Base-by-base conservation (phyloP, 92 coral and sea anemone species). In the Umimayanthus chanpuru region DNA sequence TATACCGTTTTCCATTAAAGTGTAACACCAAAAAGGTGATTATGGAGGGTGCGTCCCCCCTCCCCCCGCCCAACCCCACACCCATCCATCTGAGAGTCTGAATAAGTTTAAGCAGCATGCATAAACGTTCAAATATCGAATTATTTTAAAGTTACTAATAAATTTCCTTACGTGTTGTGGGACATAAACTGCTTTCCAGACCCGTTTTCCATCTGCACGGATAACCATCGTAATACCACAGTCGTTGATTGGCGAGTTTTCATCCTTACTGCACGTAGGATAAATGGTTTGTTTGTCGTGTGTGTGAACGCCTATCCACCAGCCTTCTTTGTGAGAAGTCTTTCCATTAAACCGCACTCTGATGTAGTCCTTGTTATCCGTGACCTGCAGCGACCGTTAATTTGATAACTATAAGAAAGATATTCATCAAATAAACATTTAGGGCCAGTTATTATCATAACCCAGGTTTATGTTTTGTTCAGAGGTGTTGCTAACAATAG, bases 181-280 rank as follows among this genome's bases (percentile, higher is more conserved):
- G 21, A 73, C 36, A 7, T 73, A 73, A 30, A 30, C 21, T 5
- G 41, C 23, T 15, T 30, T 15, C 77, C 43, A 73, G 21, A 73
- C 77, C 9, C 43, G 44, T 73, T 36, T 73, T 4, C 77, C 77
- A 73, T 73, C 77, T 14, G 77, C 77, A 4, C 77, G 77, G 29
- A 73, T 39, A 30, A 73, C 77, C 43, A 73, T 0, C 23, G 0
- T 0, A 0, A 73, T 36, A 0, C 43, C 77, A 32, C 77, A 73
- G 23, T 32, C 43, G 43, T 73, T 73, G 36, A 73, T 61, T 1
- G 67, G 67, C 1, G 67, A 73, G 23, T 73, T 32, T 16, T 73
- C 77, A 2, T 73, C 77, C 47, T 73, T 73, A 23, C 77, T 73
- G 43, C 77, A 73, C 21, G 68, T 73, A 30, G 77, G 77, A 4